phyloP scores from a whole-genome alignment of 2,888 invertebrate genomes.

The Anthophora plumipes region DNA sequence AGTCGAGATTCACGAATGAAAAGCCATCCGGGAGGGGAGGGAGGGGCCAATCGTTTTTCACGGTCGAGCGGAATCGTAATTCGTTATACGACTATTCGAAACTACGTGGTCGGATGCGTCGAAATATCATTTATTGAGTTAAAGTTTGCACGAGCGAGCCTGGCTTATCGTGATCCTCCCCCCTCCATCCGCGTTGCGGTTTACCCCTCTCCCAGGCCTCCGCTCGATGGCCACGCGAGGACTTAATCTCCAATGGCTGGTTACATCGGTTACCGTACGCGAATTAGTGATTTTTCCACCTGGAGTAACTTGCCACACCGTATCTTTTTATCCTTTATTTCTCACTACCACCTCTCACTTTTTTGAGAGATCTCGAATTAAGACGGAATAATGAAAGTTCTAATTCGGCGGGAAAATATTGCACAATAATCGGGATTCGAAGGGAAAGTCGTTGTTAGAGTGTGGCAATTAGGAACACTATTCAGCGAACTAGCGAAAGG shows the following conservation, averaged over 20 bases:
- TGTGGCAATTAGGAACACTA: too few relatives aligned
- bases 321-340: too few relatives aligned
- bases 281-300: conserved; percentile 38
- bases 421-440: too few relatives aligned
- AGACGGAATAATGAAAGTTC: too few relatives aligned
- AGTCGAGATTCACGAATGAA: background rate
- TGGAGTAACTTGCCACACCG: background rate
- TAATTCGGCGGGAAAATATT: too few relatives aligned
- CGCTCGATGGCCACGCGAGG: conserved; percentile 31
- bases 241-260: conserved; percentile 27
- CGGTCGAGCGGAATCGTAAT: conserved; percentile 8
- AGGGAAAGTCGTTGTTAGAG: too few relatives aligned
- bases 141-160: conserved; percentile 33
- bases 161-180: conserved; percentile 49
- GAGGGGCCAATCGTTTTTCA: conserved; percentile 25
- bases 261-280: conserved; percentile 5
- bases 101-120: conserved; percentile 1
- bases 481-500: background rate
- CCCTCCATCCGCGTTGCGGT: conserved; percentile 40
- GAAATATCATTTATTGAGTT: conserved; percentile 49
- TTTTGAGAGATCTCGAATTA: background rate
- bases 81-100: conserved; percentile 12
- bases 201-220: conserved; percentile 17
- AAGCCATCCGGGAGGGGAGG: too few relatives aligned
- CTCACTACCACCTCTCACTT: too few relatives aligned